Base-by-base conservation (phyloP, 2,113 vertebrate species). In the Ibidorhyncha struthersii region DNA sequence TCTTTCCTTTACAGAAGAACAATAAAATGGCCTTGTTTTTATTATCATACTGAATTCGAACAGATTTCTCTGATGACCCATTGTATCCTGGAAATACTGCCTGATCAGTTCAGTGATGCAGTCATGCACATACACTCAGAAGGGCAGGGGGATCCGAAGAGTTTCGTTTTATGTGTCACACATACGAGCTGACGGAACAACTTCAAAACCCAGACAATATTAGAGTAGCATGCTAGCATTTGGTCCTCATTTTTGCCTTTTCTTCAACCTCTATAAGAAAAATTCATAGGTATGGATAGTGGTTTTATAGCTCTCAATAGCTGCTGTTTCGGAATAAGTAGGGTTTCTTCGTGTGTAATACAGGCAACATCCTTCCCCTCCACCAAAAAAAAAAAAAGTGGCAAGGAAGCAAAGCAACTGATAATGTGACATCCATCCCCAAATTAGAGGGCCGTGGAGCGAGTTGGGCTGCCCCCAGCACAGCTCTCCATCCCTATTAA, bases 351-450 rank as follows among this genome's bases (percentile, higher is more conserved):
- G n/a, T 0, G 1, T 14, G 17, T 8, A 59, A 73, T 20, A 63
- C 29, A 45, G 41, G 27, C 50, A 74, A 49, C 27, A 55, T n/a
- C 27, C 49, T 47, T 12, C 25, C 18, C 2, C 40, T 53, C 38
- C 36, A 38, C n/a, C 8, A 8, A 12, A 23, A 71, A 14, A 34
- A 34, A 8, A 34, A 34, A 34, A 8, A 38, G 14, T 4, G 10
- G 8, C n/a, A 70, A 70, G n/a, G n/a, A 81, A 83, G 40, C 12
- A 78, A 47, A 63, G 41, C 41, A 66, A 14, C 8, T 59, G 59
- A 63, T 83, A 59, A 50, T 0, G 0, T 0, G 10, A 7, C 11
- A 30, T 25, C 29, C 15, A 9, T 45, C 11, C 26, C 43, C 11
- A 70, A 18, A 62, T 2, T 2, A 22, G 26, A 82, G 58, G 40